Evolutionary conservation across 1,140 invertebrate genomes (phyloP).

Genomic region (Argopecten irradians): DNA sequence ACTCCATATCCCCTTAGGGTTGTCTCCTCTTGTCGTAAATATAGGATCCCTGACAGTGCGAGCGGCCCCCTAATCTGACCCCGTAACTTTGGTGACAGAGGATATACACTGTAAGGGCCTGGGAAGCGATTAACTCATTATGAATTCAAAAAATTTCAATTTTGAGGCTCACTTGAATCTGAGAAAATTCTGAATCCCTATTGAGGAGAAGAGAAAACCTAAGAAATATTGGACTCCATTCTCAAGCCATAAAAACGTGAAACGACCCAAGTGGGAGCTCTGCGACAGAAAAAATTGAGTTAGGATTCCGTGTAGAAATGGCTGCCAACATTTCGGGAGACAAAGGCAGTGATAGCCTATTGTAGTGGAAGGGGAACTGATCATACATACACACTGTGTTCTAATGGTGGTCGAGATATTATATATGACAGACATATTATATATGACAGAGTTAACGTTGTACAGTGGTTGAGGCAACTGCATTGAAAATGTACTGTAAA

Average conservation of each 20-base stretch:
- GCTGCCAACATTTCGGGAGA: constrained; percentile 7
- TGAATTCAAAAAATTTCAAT: constrained; percentile 11
- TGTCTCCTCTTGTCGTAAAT: constrained; percentile 15
- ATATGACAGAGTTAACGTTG: too few relatives aligned
- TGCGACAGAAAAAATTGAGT: background rate
- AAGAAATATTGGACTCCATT: constrained; percentile 16
- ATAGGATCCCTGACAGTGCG: background rate
- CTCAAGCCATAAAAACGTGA: background rate
- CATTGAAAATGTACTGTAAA: too few relatives aligned
- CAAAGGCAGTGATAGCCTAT: background rate
- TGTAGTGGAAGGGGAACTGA: background rate
- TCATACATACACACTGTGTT: too few relatives aligned
- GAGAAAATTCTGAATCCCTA: background rate
- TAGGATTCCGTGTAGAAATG: background rate
- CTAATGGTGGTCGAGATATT: too few relatives aligned
- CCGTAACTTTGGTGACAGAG: background rate
- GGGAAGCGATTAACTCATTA: background rate
- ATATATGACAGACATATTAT: too few relatives aligned
- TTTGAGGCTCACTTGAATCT: background rate
- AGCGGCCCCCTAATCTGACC: background rate
- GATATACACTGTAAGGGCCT: background rate
- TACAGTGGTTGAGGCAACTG: too few relatives aligned
- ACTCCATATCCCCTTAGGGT: constrained; percentile 1
- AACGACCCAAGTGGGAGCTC: background rate
- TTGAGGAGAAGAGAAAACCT: background rate